phyloP scores from a whole-genome alignment of 2,797 vertebrate genomes.

The Sus cebifrons region DNA sequence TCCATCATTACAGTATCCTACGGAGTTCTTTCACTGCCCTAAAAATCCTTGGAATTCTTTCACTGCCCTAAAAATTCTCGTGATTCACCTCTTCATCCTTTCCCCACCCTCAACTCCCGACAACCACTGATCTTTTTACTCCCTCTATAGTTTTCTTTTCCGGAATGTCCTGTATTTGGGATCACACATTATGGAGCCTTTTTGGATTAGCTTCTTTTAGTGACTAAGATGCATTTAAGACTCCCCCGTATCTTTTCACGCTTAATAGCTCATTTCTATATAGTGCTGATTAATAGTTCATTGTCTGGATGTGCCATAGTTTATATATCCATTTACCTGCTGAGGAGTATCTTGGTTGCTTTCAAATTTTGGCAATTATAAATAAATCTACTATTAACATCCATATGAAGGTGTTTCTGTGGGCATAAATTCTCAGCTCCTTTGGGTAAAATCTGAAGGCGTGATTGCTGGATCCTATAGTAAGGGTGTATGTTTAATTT shows the following conservation, averaged over 20 bases:
- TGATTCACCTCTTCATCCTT: background rate
- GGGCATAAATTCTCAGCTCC: background rate
- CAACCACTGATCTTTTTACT: background rate
- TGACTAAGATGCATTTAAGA: background rate
- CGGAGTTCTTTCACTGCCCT: background rate
- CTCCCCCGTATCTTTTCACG: background rate
- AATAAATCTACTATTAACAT: constrained; percentile 1
- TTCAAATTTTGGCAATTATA: background rate
- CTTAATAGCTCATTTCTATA: background rate
- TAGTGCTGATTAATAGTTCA: background rate
- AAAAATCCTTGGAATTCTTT: constrained; percentile 1
- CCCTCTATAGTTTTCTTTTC: background rate
- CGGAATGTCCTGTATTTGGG: background rate
- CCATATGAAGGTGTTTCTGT: background rate
- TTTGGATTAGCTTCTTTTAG: background rate
- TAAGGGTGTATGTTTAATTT: background rate
- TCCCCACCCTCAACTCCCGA: background rate
- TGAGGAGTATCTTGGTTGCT: background rate
- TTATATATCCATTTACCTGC: background rate
- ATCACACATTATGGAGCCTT: background rate
- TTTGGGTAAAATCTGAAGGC: background rate
- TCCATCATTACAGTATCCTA: background rate
- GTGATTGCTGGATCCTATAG: background rate
- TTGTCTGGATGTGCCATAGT: background rate
- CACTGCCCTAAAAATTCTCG: background rate